A percentile compares a stretch with the other conserved stretches of the same genome.
Conservation (phyloP, 2,113 vertebrate species). For the Podarcis cretensis region DNA sequence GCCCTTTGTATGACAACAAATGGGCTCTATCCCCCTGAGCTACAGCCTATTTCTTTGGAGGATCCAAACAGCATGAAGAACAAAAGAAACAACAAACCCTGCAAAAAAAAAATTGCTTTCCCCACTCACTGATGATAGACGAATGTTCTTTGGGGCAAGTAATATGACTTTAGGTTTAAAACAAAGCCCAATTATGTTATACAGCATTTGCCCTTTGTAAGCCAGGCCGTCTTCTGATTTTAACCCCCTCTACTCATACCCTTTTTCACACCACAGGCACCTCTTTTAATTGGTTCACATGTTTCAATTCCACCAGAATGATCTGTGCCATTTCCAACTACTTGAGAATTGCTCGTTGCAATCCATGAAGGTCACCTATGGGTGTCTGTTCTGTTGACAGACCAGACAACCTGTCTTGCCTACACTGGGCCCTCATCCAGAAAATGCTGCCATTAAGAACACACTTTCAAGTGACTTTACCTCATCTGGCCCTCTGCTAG, state of each 20-base stretch:
- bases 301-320: background rate
- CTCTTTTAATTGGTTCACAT: conserved; percentile 56
- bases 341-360: conserved; percentile 42
- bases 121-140: background rate
- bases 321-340: background rate
- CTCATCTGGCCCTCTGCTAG: background rate
- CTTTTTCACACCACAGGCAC: conserved; percentile 37
- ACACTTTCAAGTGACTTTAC: background rate
- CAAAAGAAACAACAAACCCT: background rate
- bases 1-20: no score
- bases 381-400: accelerated
- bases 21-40: no score
- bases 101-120: background rate
- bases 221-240: conserved; percentile 5
- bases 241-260: background rate
- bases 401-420: conserved; percentile 16
- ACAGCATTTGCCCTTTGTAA: conserved; percentile 7
- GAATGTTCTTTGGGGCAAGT: background rate
- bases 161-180: conserved; percentile 23
- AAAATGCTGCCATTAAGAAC: background rate
- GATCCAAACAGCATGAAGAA: background rate
- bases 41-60: no score
- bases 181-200: conserved; percentile 43
- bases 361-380: conserved; percentile 64
- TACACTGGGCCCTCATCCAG: conserved; percentile 16